Base-by-base conservation (phyloP, 2,888 invertebrate species). In the Molanna angustata region DNA sequence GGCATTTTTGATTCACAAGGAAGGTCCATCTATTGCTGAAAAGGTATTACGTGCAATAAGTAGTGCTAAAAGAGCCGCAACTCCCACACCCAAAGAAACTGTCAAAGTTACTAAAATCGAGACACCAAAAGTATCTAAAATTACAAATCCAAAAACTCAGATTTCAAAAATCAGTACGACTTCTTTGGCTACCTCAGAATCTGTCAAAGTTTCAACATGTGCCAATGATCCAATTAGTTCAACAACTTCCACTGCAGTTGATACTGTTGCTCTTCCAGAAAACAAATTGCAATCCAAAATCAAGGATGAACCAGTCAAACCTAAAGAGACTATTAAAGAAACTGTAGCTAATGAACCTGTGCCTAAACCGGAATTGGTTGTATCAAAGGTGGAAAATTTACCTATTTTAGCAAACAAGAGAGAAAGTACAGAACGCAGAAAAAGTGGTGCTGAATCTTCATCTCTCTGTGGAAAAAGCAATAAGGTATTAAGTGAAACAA, bases 21-120 rank as follows among this genome's bases (percentile, higher is more conserved):
- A 76, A 60, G 76, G 76, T 1, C 78, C 80, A 1, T 82, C 83
- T 56, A 83, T 83, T 61, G 82, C 82, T 0, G 83, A 83, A 60
- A 82, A 81, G 63, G 74, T 83, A 2, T 69, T 83, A 1, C 80
- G 81, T 64, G 82, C 81, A 4, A 78, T 71, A 67, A 81, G 72
- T 68, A 82, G 72, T 66, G 82, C 73, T 60, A 82, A 73, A 66
- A 70, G 48, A 67, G 73, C 69, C 61, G 69, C 72, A 56, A 80
- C 70, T 47, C 44, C 54, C 3, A 51, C 53, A 13, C 45, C 54
- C 4, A 54, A 54, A 41, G 54, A 54, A 16, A 44, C 16, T 18
- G 18, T 39, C 2, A 44, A 49, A 20, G 1, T 32, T 2, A 3
- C 41, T 16, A 53, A 53, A 62, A 48, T 16, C 48, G 59, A 43